A percentile compares a stretch with the other conserved stretches of the same genome.
phyloP scores from a whole-genome alignment of 1,140 invertebrate species.

The Anastrepha obliqua region DNA sequence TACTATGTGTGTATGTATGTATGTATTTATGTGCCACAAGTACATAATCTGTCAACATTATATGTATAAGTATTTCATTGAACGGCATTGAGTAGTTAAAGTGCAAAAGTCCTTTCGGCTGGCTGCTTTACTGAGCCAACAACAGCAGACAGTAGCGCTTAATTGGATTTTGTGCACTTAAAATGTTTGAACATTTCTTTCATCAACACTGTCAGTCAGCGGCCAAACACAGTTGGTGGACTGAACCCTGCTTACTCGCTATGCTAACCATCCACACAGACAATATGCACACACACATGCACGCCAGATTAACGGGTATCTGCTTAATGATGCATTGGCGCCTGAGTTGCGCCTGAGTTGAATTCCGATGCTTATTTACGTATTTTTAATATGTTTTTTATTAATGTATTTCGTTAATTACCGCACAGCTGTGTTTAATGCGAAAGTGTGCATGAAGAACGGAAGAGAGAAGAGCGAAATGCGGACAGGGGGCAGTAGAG shows the following conservation, averaged over 20 bases:
- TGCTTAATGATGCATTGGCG: conserved; percentile 14
- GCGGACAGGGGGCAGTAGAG: background rate
- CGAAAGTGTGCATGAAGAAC: background rate
- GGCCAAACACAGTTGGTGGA: no score
- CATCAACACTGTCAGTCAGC: background rate
- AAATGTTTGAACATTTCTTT: conserved; percentile 19
- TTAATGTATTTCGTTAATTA: background rate
- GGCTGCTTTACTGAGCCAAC: background rate
- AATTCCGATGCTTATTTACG: background rate
- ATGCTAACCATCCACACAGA: no score
- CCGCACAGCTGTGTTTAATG: background rate
- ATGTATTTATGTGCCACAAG: background rate
- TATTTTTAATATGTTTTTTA: conserved; percentile 10
- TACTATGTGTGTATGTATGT: no score
- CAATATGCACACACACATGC: background rate
- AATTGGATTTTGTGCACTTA: conserved; percentile 12
- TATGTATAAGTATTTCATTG: background rate
- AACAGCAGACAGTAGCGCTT: background rate
- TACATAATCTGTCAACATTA: background rate
- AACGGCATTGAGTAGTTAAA: background rate
- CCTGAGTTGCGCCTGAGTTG: background rate
- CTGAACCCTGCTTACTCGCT: no score
- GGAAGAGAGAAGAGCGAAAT: no score
- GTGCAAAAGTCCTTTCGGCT: background rate
- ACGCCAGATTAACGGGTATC: background rate